Conservation (phyloP, 1,140 invertebrate species). For the Lordiphosa mommai region DNA sequence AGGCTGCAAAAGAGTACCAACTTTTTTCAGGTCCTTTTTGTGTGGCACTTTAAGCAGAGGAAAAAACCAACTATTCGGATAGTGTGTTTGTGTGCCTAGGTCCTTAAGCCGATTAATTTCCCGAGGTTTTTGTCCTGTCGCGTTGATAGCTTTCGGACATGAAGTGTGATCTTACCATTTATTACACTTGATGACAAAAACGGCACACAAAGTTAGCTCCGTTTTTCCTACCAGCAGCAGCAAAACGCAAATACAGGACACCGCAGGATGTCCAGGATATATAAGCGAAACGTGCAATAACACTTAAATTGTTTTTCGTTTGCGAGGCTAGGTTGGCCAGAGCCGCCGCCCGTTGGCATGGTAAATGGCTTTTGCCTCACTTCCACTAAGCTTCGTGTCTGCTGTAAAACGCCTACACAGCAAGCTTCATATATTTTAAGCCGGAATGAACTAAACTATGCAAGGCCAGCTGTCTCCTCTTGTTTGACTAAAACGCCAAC, state of each 20-base stretch:
- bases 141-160: constrained; percentile 5
- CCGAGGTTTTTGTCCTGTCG: constrained; percentile 5
- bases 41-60: constrained; percentile 13
- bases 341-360: constrained; percentile 14
- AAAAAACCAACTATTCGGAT: constrained; percentile 38
- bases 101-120: constrained; percentile 46
- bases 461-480: constrained; percentile 1
- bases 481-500: constrained; percentile 13
- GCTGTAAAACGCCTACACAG: constrained; percentile 5
- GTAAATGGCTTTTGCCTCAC: constrained; percentile 19
- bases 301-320: constrained; percentile 46
- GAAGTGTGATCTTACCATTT: constrained; percentile 40
- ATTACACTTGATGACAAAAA: constrained; percentile 42
- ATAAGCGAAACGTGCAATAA: constrained; percentile 50
- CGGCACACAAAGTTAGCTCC: constrained; percentile 1
- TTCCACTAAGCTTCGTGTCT: not conserved
- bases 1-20: not conserved
- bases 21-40: not conserved
- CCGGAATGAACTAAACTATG: constrained; percentile 4
- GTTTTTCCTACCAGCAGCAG: not conserved
- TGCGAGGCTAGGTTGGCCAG: constrained; percentile 9
- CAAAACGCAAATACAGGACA: constrained; percentile 1
- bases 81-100: constrained; percentile 13
- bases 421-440: constrained; percentile 7
- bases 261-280: constrained; percentile 16